phyloP scores from a whole-genome alignment of 1,140 invertebrate species.

The Phymastichus coffea region DNA sequence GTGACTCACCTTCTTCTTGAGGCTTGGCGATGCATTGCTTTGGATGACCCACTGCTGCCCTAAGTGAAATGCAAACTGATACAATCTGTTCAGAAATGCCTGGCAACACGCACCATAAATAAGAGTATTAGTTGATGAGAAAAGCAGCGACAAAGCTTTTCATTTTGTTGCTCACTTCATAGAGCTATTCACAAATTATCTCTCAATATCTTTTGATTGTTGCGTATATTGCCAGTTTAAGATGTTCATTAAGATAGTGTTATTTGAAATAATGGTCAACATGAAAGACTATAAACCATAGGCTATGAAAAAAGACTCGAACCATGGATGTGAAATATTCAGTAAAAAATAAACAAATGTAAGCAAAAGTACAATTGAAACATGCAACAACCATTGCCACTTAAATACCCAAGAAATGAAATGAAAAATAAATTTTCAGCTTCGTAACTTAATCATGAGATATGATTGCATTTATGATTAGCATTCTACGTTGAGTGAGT shows the following conservation, averaged over 20 bases:
- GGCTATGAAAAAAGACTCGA: conserved; percentile 5
- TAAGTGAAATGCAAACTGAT: conserved; percentile 75
- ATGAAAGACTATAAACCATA: neutral
- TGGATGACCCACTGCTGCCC: conserved; percentile 76
- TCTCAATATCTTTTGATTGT: conserved; percentile 16
- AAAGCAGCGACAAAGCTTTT: conserved; percentile 43
- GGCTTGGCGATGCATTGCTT: conserved; percentile 63
- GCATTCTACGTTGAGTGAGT: conserved; percentile 9
- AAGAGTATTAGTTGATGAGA: conserved; percentile 55
- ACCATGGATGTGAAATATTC: conserved; percentile 1
- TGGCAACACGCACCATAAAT: conserved; percentile 58
- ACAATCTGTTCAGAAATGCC: conserved; percentile 63
- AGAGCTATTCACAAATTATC: conserved; percentile 5
- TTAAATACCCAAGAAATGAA: conserved; percentile 20
- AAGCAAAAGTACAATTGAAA: conserved; percentile 8
- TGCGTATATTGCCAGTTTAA: conserved; percentile 30
- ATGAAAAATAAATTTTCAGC: conserved; percentile 3
- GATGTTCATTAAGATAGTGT: neutral
- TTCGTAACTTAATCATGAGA: neutral
- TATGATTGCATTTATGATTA: conserved; percentile 1
- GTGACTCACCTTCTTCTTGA: conserved; percentile 70
- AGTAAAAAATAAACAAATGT: too few relatives aligned
- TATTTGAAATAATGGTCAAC: neutral
- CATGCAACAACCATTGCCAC: conserved; percentile 29
- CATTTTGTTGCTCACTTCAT: too few relatives aligned